phyloP scores from a whole-genome alignment of 2,113 vertebrate genomes.

The Pogona vitticeps region DNA sequence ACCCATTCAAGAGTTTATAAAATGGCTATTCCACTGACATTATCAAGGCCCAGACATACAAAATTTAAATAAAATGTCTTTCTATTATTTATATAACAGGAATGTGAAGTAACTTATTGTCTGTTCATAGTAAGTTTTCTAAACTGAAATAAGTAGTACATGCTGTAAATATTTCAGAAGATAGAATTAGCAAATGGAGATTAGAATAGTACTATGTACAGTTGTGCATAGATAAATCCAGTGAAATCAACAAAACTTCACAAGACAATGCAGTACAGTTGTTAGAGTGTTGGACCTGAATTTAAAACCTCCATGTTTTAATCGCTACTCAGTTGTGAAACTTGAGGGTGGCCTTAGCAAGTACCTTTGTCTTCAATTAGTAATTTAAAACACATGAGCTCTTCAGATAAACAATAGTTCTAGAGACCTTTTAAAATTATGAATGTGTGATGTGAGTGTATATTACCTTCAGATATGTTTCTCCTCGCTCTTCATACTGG shows the following conservation, averaged over 20 bases:
- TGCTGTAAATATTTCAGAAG: constrained; percentile 12
- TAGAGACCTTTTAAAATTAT: not conserved
- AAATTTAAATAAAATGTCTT: not conserved
- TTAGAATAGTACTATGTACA: constrained; percentile 1
- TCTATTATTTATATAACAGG: constrained; percentile 30
- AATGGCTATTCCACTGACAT: too few species aligned
- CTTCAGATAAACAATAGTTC: not conserved
- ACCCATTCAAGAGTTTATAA: too few species aligned
- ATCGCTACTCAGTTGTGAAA: not conserved
- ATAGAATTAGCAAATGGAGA: constrained; percentile 27
- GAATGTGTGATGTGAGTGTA: not conserved
- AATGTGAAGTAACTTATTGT: constrained; percentile 21
- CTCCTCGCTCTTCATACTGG: constrained; percentile 89
- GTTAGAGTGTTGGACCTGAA: not conserved
- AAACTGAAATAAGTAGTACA: constrained; percentile 29
- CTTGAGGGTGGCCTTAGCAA: not conserved
- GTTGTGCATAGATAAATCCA: not conserved
- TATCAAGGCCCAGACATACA: too few species aligned
- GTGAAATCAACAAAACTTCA: not conserved
- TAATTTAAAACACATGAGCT: not conserved
- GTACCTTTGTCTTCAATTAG: not conserved
- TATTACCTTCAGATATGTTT: constrained; percentile 92
- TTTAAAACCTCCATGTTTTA: not conserved
- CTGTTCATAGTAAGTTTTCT: not conserved
- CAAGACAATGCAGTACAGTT: not conserved